A percentile compares a stretch with the other conserved stretches of the same genome.
phyloP scores from a whole-genome alignment of 2,888 invertebrate genomes.

The Drosophila formosana region DNA sequence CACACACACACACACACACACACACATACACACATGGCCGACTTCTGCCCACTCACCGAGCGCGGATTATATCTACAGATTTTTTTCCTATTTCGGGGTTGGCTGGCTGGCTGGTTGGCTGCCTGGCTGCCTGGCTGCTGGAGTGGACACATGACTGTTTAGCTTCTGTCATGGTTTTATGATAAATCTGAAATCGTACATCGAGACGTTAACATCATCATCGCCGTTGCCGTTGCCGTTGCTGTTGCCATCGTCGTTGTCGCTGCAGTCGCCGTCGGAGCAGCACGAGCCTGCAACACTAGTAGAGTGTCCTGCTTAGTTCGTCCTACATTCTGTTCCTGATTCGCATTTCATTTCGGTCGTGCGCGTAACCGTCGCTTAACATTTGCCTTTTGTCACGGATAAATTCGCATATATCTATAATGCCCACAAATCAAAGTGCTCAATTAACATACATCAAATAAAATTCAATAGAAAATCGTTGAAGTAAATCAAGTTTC shows the following conservation, averaged over 20 bases:
- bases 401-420: slow-evolving; percentile 11
- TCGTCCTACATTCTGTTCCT: slow-evolving; percentile 21
- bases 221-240: slow-evolving; percentile 54
- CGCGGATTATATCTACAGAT: slow-evolving; percentile 74
- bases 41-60: slow-evolving; percentile 77
- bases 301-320: slow-evolving; percentile 30
- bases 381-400: slow-evolving; percentile 41
- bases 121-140: slow-evolving; percentile 54
- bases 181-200: slow-evolving; percentile 84
- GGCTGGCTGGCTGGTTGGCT: slow-evolving; percentile 68
- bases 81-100: slow-evolving; percentile 74
- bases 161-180: slow-evolving; percentile 83
- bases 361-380: slow-evolving; percentile 52
- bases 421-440: slow-evolving; percentile 30
- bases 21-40: slow-evolving; percentile 22
- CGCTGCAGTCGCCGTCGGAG: slow-evolving; percentile 37
- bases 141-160: slow-evolving; percentile 77
- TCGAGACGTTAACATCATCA: slow-evolving; percentile 83
- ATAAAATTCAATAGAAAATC: slow-evolving; percentile 6
- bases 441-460: slow-evolving; percentile 12
- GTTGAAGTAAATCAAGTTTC: not conserved
- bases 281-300: slow-evolving; percentile 18
- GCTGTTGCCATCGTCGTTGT: slow-evolving; percentile 30
- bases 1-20: slow-evolving; percentile 16
- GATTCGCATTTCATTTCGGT: slow-evolving; percentile 17